Evolutionary conservation across 1,140 invertebrate species (phyloP).

Genomic region (Drosophila arizonae): DNA sequence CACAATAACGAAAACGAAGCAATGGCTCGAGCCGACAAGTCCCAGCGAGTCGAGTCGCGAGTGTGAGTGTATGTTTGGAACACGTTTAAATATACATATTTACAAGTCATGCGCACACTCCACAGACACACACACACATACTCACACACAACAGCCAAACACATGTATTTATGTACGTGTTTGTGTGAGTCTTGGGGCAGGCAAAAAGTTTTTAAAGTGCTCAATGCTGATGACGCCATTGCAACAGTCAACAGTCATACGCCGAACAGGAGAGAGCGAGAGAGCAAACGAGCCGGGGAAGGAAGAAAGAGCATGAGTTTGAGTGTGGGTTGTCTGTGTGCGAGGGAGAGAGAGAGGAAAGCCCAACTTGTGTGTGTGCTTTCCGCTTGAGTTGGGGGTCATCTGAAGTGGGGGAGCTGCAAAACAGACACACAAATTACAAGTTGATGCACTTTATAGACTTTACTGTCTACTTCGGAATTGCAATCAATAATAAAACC

Average conservation of each 20-base stretch:
- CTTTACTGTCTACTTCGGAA: background rate
- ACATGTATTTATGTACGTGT: constrained; percentile 13
- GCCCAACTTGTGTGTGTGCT: constrained; percentile 27
- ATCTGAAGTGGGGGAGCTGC: background rate
- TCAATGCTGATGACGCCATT: constrained; percentile 54
- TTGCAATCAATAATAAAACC: background rate
- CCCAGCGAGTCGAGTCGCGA: background rate
- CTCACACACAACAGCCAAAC: background rate
- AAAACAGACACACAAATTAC: constrained; percentile 21
- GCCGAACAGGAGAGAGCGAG: constrained; percentile 3
- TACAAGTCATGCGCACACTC: constrained; percentile 71
- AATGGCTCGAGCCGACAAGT: constrained; percentile 47
- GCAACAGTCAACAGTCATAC: constrained; percentile 46
- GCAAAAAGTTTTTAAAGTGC: constrained; percentile 69
- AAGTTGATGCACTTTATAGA: constrained; percentile 6
- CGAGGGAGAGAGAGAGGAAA: constrained; percentile 17
- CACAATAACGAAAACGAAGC: constrained; percentile 62
- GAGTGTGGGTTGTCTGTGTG: background rate
- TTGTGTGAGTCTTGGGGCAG: constrained; percentile 53
- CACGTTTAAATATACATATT: constrained; percentile 66
- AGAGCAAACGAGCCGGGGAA: constrained; percentile 1
- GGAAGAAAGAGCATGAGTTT: background rate
- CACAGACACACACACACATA: constrained; percentile 11
- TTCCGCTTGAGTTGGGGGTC: constrained; percentile 36
- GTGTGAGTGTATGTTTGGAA: constrained; percentile 50